Evolutionary conservation across 2,113 vertebrate genomes (phyloP).

Genomic region (Trochalopteron elliotii): DNA sequence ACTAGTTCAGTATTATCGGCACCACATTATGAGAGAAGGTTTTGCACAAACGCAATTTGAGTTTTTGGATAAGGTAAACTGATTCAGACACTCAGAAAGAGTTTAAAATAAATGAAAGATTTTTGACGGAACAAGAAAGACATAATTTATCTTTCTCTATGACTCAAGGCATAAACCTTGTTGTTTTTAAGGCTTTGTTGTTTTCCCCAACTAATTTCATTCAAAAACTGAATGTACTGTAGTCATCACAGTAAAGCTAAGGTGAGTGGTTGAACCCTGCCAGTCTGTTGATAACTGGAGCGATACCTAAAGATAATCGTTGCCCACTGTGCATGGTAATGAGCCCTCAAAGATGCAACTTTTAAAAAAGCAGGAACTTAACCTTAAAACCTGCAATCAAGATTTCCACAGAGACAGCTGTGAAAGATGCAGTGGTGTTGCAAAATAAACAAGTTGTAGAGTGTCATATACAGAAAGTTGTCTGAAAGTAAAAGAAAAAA

Average conservation of each 20-base stretch:
- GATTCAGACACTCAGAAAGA: background rate
- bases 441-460: slow-evolving; percentile 24
- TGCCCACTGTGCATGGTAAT: background rate
- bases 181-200: background rate
- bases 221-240: background rate
- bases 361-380: slow-evolving; percentile 25
- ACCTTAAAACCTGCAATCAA: slow-evolving; percentile 41
- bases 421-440: slow-evolving; percentile 15
- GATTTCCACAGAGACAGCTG: slow-evolving; percentile 17
- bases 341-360: background rate
- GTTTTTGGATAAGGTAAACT: background rate
- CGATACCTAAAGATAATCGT: background rate
- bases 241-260: background rate
- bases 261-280: background rate
- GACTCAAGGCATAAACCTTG: background rate
- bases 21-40: background rate
- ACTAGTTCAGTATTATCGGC: background rate
- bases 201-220: background rate
- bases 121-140: background rate
- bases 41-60: background rate
- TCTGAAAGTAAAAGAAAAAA: slow-evolving; percentile 11
- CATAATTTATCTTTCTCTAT: background rate
- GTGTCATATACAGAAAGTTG: background rate
- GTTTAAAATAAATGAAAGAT: background rate
- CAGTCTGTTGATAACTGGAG: background rate